Conservation (phyloP, 2,113 vertebrate genomes). For the Hippoglossus stenolepis region DNA sequence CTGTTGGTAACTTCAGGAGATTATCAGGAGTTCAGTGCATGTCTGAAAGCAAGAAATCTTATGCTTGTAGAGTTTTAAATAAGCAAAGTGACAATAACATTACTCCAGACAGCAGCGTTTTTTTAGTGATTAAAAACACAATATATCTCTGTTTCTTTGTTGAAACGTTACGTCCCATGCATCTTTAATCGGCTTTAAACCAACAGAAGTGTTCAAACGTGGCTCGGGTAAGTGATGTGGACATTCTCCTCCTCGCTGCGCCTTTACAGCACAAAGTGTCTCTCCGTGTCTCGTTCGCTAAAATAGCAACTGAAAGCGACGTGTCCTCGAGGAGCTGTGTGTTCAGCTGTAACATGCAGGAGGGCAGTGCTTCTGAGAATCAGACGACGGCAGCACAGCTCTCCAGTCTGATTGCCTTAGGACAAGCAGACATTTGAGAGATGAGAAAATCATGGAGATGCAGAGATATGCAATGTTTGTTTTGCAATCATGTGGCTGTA, state of each 20-base stretch:
- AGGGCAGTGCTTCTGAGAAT: conserved; percentile 23
- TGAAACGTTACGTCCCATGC: neutral
- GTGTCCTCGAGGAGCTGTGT: conserved; percentile 5
- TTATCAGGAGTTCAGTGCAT: neutral
- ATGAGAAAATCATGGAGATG: conserved; percentile 10
- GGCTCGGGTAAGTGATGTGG: conserved; percentile 9
- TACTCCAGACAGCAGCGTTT: conserved; percentile 8
- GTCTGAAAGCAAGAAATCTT: neutral
- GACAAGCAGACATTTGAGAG: conserved; percentile 26
- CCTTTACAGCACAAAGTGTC: conserved; percentile 29
- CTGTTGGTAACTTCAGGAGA: neutral
- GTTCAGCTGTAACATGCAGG: conserved; percentile 29
- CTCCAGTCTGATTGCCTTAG: conserved; percentile 10
- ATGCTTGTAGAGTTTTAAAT: neutral
- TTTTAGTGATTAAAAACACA: neutral
- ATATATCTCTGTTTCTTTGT: no score
- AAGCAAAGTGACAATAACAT: neutral
- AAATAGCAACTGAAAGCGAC: conserved; percentile 19
- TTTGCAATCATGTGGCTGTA: conserved; percentile 27
- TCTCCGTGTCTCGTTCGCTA: conserved; percentile 16
- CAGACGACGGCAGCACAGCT: conserved; percentile 1
- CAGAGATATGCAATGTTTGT: conserved; percentile 4
- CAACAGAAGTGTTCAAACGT: conserved; percentile 3
- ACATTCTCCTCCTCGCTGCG: conserved; percentile 22
- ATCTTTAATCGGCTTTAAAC: conserved; percentile 20